A percentile compares a stretch with the other conserved stretches of the same genome.
Conservation (phyloP, 1,140 invertebrate species). For the Argopecten irradians region DNA sequence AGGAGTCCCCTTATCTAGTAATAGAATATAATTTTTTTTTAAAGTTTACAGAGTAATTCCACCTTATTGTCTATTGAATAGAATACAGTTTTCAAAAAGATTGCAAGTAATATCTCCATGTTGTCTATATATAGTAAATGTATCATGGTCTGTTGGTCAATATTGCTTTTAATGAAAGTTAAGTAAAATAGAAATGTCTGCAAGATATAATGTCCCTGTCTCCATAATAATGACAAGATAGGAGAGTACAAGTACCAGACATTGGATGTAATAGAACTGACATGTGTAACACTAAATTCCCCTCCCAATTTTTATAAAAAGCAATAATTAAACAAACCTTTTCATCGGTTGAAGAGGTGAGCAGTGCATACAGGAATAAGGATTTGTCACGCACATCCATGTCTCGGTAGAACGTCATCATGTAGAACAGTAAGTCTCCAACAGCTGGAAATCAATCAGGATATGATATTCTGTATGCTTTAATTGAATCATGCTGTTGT, state of each 20-base stretch:
- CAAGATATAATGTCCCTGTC: neutral
- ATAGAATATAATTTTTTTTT: neutral
- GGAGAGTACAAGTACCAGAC: neutral
- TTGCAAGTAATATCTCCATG: neutral
- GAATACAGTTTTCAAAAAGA: neutral
- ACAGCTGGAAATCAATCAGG: slow-evolving; percentile 55
- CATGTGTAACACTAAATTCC: neutral
- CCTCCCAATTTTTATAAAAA: neutral
- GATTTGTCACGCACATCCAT: slow-evolving; percentile 67
- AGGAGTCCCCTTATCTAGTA: slow-evolving; percentile 41
- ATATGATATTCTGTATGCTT: no score
- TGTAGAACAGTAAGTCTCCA: slow-evolving; percentile 63
- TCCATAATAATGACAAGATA: neutral
- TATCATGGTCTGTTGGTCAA: neutral
- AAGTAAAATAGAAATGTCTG: neutral
- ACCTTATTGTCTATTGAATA: neutral
- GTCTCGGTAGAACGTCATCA: slow-evolving; percentile 60
- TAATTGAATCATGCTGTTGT: no score
- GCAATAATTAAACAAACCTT: slow-evolving; percentile 54
- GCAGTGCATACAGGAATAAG: slow-evolving; percentile 64
- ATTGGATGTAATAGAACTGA: neutral
- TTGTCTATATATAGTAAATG: neutral
- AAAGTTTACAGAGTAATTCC: neutral
- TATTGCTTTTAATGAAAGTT: neutral
- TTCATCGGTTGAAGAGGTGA: slow-evolving; percentile 59